Conservation (phyloP, 2,797 vertebrate genomes). For the Crocodylus rhombifer region DNA sequence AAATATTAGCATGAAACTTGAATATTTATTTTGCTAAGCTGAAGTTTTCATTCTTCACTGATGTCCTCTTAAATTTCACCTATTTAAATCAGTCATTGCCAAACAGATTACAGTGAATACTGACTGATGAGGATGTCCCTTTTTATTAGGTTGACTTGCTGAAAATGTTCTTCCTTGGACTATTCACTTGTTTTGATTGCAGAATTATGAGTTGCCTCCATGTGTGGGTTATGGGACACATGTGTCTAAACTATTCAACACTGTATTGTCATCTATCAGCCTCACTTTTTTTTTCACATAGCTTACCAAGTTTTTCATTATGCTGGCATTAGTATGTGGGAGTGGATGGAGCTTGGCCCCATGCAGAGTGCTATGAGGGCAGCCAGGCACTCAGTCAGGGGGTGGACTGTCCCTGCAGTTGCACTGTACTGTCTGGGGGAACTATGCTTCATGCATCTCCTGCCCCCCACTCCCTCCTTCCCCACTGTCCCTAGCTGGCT, state of each 20-base stretch:
- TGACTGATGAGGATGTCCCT: conserved; percentile 37
- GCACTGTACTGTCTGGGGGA: no score
- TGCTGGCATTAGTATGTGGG: neutral
- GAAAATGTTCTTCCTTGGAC: conserved; percentile 42
- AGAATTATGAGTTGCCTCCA: conserved; percentile 45
- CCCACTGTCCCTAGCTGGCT: no score
- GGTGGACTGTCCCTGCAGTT: no score
- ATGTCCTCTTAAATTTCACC: conserved; percentile 24
- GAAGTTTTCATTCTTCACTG: conserved; percentile 57
- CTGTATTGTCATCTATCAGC: neutral
- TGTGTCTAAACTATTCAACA: conserved; percentile 44
- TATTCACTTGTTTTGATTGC: conserved; percentile 31
- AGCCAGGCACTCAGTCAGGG: no score
- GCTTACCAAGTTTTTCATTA: conserved; percentile 62
- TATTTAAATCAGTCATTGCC: conserved; percentile 37
- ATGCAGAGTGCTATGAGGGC: no score
- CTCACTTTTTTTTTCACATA: conserved; percentile 32
- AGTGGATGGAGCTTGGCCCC: no score
- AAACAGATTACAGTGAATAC: neutral
- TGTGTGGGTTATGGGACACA: conserved; percentile 47
- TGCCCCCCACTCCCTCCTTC: no score
- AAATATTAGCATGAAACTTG: conserved; percentile 40
- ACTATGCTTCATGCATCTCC: no score
- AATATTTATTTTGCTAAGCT: conserved; percentile 56
- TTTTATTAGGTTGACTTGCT: conserved; percentile 22